These are phyloP conservation scores for Rhopalosiphum maidis DNA, from an alignment of 1,140 invertebrate species.

Conservation along the genomic window DNA sequence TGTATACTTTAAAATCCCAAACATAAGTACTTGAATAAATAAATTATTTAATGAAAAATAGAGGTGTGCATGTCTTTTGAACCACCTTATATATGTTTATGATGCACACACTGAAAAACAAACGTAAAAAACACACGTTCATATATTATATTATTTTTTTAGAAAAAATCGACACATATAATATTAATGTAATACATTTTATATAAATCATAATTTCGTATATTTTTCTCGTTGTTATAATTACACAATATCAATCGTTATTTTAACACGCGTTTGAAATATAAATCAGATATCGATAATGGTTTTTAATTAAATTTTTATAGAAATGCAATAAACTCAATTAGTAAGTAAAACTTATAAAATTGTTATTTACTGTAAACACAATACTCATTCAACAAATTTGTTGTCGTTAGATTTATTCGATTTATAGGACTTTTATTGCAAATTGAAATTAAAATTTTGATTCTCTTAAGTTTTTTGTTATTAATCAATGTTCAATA, in stretches of 20 bases:
- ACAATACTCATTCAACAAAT: background rate
- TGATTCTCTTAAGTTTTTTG: background rate
- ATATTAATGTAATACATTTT: background rate
- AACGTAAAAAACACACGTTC: too few relatives aligned
- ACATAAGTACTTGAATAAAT: too few relatives aligned
- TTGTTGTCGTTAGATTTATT: background rate
- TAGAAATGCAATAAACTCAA: background rate
- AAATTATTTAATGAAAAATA: too few relatives aligned
- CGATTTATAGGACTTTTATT: background rate
- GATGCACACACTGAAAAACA: too few relatives aligned
- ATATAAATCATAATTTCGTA: background rate
- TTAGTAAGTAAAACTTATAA: background rate
- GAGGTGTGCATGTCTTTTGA: too few relatives aligned
- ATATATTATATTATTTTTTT: too few relatives aligned
- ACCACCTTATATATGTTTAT: too few relatives aligned
- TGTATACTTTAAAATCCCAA: too few relatives aligned
- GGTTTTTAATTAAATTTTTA: background rate
- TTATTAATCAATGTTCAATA: background rate
- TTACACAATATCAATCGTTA: background rate
- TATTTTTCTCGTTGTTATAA: background rate
- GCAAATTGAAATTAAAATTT: background rate
- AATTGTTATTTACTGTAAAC: background rate
- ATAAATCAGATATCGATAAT: background rate
- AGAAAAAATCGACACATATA: background rate
- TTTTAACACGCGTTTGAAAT: background rate